Conservation (phyloP, 1,140 invertebrate species). For the Trichonephila inaurata region DNA sequence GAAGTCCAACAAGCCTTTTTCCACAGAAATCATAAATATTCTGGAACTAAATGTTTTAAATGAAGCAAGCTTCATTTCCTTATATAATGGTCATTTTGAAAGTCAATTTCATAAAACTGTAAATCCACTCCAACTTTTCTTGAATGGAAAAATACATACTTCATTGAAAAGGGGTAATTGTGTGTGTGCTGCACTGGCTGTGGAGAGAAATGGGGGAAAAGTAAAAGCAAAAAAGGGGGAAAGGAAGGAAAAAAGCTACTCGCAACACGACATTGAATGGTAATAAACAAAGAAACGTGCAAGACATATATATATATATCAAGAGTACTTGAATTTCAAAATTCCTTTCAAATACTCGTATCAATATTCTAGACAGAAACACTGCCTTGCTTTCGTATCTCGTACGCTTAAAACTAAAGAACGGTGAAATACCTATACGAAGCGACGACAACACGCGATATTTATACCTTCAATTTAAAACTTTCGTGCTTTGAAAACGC, state of each 20-base stretch:
- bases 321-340: constrained; percentile 54
- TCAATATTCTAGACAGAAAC: constrained; percentile 55
- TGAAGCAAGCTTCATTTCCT: too few species aligned
- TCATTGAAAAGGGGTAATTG: constrained; percentile 6
- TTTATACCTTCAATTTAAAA: constrained; percentile 71
- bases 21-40: too few species aligned
- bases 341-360: constrained; percentile 30
- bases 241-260: not conserved
- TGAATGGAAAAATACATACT: not conserved
- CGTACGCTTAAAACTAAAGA: constrained; percentile 27
- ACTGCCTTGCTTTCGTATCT: not conserved
- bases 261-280: constrained; percentile 31
- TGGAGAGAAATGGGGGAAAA: not conserved
- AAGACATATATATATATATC: too few species aligned
- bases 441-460: not conserved
- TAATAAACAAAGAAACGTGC: constrained; percentile 47
- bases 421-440: not conserved
- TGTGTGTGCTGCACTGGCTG: not conserved
- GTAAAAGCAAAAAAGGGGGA: not conserved
- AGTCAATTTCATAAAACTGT: not conserved
- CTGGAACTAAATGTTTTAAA: too few species aligned
- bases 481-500: constrained; percentile 64
- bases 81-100: too few species aligned
- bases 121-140: not conserved
- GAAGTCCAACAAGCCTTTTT: too few species aligned